Percentiles rank a stretch among this genome's conserved stretches.
phyloP scores from a whole-genome alignment of 2,888 invertebrate species.

The Tenthredo distinguenda region DNA sequence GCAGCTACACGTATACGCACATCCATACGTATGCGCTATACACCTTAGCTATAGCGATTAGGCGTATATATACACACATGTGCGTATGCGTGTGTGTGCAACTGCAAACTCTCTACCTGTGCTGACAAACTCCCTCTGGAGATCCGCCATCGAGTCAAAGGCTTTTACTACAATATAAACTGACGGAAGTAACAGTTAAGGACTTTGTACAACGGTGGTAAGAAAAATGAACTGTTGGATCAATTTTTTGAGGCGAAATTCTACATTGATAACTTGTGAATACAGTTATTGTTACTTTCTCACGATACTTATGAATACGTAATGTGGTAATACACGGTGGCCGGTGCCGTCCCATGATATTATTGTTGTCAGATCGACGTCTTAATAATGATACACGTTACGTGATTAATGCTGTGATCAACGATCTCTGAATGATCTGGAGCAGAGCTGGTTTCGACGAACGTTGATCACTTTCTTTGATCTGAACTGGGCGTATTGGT shows the following conservation, averaged over 20 bases:
- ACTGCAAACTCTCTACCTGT: neutral
- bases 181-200: slow-evolving; percentile 4
- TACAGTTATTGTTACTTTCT: slow-evolving; percentile 3
- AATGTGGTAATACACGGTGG: slow-evolving; percentile 31
- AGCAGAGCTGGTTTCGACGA: slow-evolving; percentile 21
- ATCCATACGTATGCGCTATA: neutral
- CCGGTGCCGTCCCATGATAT: slow-evolving; percentile 35
- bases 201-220: neutral
- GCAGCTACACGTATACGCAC: neutral
- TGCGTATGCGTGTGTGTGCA: neutral
- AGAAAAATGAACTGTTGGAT: neutral
- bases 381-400: slow-evolving; percentile 51
- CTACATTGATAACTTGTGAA: neutral
- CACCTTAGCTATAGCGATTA: neutral
- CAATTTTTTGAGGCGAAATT: neutral
- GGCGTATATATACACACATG: neutral
- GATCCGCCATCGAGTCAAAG: neutral
- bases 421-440: slow-evolving; percentile 59
- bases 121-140: neutral
- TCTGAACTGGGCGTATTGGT: neutral
- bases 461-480: neutral
- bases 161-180: neutral
- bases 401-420: slow-evolving; percentile 59
- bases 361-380: slow-evolving; percentile 44
- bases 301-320: neutral